Conservation (phyloP, 1,140 invertebrate genomes). For the Bathynomus jamesi region DNA sequence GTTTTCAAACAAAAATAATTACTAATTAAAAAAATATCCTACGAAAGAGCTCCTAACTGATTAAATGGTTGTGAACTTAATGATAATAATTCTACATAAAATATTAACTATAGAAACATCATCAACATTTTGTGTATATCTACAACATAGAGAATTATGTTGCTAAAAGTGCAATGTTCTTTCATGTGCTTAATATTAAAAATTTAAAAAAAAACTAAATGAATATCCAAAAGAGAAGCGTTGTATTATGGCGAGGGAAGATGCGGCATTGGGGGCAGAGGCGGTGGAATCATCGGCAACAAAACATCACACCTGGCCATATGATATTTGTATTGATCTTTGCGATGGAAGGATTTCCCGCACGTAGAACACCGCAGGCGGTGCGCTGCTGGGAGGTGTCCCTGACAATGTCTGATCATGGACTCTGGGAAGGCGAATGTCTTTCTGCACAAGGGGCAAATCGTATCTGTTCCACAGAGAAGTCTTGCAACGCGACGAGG, state of each 20-base stretch:
- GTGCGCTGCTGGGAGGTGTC: constrained; percentile 21
- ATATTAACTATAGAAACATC: background rate
- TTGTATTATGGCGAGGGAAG: background rate
- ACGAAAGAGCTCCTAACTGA: background rate
- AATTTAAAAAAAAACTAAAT: background rate
- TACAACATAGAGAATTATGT: background rate
- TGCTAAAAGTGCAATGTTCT: too few relatives aligned
- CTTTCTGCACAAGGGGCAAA: constrained; percentile 28
- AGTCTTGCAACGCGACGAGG: constrained; percentile 24
- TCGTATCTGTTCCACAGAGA: constrained; percentile 24
- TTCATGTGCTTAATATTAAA: too few relatives aligned
- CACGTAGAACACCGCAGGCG: constrained; percentile 24
- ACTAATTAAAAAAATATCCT: background rate
- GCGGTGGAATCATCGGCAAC: background rate
- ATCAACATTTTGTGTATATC: background rate
- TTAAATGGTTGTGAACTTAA: background rate
- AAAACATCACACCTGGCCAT: constrained; percentile 17
- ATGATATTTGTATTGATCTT: constrained; percentile 30
- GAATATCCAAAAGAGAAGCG: too few relatives aligned
- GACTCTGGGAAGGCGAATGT: constrained; percentile 31
- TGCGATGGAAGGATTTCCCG: constrained; percentile 27
- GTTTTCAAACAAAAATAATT: background rate
- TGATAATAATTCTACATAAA: background rate
- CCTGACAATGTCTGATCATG: constrained; percentile 30
- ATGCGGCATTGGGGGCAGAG: background rate